These are phyloP conservation scores for Dendrolimus houi DNA, from an alignment of 2,888 invertebrate species.

Conservation along the genomic window DNA sequence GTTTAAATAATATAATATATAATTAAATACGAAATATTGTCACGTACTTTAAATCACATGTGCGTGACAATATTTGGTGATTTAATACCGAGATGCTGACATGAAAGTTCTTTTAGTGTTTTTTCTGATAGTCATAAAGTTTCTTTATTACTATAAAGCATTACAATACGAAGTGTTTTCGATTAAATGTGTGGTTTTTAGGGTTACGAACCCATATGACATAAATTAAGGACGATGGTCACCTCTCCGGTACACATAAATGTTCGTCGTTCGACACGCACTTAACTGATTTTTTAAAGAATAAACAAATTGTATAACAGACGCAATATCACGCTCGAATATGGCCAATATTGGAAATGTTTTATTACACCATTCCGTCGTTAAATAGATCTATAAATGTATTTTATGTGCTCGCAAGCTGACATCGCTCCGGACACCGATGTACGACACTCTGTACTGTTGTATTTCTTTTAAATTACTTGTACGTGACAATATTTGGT, in stretches of 20 bases:
- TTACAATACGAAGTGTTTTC: too few species aligned
- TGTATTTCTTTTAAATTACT: not conserved
- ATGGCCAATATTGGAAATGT: not conserved
- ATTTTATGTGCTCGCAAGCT: slow-evolving; percentile 24
- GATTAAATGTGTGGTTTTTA: too few species aligned
- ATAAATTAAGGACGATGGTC: too few species aligned
- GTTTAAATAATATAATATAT: too few species aligned
- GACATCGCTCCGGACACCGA: slow-evolving; percentile 22
- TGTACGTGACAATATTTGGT: not conserved
- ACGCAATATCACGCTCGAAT: not conserved
- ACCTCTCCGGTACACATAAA: too few species aligned
- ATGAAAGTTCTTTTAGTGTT: not conserved
- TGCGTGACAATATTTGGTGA: not conserved
- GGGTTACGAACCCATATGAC: too few species aligned
- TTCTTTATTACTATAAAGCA: not conserved
- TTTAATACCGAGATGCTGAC: not conserved
- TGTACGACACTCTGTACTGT: not conserved
- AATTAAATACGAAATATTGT: too few species aligned
- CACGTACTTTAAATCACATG: too few species aligned
- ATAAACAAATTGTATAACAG: not conserved
- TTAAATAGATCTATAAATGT: slow-evolving; percentile 23
- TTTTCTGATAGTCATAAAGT: not conserved
- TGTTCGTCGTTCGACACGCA: too few species aligned
- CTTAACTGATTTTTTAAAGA: not conserved
- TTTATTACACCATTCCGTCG: slow-evolving; percentile 4